These are phyloP conservation scores for Adelosebastes latens DNA, from an alignment of 2,797 vertebrate genomes.

Conservation along the genomic window DNA sequence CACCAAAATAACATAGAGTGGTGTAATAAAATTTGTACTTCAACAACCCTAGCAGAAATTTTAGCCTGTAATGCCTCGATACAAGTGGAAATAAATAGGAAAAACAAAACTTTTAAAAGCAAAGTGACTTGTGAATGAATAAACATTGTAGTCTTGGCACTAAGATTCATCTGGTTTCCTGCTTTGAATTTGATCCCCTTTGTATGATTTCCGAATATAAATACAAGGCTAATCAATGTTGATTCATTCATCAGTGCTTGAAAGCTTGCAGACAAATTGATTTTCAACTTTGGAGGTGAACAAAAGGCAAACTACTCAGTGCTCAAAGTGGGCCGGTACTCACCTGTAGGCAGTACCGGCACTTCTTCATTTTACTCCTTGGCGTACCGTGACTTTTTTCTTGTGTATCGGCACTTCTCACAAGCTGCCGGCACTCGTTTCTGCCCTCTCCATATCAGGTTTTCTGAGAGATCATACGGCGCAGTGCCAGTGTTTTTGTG, in stretches of 20 bases:
- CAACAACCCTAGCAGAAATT: neutral
- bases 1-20: neutral
- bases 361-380: too few relatives aligned
- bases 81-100: neutral
- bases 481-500: too few relatives aligned
- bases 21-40: constrained; percentile 21
- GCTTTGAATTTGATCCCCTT: neutral
- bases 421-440: too few relatives aligned
- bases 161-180: neutral
- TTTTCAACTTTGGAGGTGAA: neutral
- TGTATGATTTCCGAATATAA: constrained; percentile 8
- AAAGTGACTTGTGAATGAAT: neutral
- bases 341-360: too few relatives aligned
- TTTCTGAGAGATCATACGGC: too few relatives aligned
- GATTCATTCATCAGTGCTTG: constrained; percentile 16
- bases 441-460: too few relatives aligned
- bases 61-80: neutral
- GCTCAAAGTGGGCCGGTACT: too few relatives aligned
- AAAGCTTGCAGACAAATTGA: constrained; percentile 18
- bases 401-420: too few relatives aligned
- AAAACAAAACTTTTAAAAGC: neutral
- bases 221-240: constrained; percentile 16
- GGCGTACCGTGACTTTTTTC: too few relatives aligned
- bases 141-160: neutral
- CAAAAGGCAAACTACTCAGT: neutral